These are phyloP conservation scores for Oophaga pumilio DNA, from an alignment of 2,113 vertebrate genomes.

Conservation along the genomic window DNA sequence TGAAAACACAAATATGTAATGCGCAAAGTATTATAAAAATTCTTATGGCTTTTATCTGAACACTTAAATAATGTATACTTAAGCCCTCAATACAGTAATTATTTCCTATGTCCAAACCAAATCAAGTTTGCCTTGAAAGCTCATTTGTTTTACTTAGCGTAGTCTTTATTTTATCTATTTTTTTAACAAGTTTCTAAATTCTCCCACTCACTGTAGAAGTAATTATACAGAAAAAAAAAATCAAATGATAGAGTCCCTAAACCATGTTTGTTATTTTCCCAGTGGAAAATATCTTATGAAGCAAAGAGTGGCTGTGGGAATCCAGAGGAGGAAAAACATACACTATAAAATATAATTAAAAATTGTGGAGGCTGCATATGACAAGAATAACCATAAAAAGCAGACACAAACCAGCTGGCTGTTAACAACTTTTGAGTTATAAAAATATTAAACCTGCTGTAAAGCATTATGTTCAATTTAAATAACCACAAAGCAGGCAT, in stretches of 20 bases:
- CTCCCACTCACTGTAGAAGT: constrained; percentile 60
- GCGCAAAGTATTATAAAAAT: neutral
- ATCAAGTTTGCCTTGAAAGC: constrained; percentile 7
- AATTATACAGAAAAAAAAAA: constrained; percentile 71
- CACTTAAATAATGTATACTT: neutral
- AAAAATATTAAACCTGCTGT: constrained; percentile 86
- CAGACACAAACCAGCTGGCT: constrained; percentile 87
- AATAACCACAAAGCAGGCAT: constrained; percentile 82
- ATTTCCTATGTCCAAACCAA: constrained; percentile 20
- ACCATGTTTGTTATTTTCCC: constrained; percentile 71
- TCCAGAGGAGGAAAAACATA: constrained; percentile 79
- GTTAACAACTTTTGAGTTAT: constrained; percentile 86
- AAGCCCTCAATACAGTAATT: neutral
- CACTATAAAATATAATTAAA: constrained; percentile 87
- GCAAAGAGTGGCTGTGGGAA: constrained; percentile 75
- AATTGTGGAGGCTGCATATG: constrained; percentile 85
- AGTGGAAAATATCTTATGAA: constrained; percentile 74
- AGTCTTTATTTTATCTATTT: constrained; percentile 53
- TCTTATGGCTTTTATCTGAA: neutral
- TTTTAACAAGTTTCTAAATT: constrained; percentile 51
- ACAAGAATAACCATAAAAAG: constrained; percentile 87
- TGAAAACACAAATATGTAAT: neutral
- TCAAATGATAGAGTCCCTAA: constrained; percentile 69
- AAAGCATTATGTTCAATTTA: constrained; percentile 84
- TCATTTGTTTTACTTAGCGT: constrained; percentile 48